These are phyloP conservation scores for Fragum fragum DNA, from an alignment of 2,888 invertebrate species.

Conservation along the genomic window DNA sequence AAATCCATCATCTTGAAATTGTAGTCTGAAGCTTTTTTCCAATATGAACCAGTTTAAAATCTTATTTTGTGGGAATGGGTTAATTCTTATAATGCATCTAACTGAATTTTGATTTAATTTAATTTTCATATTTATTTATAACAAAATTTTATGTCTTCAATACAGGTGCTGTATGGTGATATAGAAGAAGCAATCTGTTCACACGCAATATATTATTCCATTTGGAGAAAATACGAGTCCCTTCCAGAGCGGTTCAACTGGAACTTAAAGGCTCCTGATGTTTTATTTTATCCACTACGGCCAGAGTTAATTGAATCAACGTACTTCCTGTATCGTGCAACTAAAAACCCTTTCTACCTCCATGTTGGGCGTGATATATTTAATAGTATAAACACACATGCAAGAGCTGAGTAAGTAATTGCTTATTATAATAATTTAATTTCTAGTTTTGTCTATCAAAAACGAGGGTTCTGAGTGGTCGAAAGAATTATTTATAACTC, in stretches of 20 bases:
- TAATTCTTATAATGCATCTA: too few species aligned
- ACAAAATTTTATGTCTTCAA: conserved; percentile 13
- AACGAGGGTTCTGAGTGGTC: too few species aligned
- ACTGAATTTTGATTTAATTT: too few species aligned
- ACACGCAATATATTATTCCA: conserved; percentile 89
- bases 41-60: too few species aligned
- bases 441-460: too few species aligned
- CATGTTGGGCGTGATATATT: conserved; percentile 90
- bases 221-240: conserved; percentile 89
- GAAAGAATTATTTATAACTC: too few species aligned
- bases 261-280: conserved; percentile 87
- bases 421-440: too few species aligned
- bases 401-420: conserved; percentile 87
- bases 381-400: conserved; percentile 88
- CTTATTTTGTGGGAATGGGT: too few species aligned
- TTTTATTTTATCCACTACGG: conserved; percentile 90
- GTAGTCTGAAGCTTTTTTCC: too few species aligned
- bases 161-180: conserved; percentile 89
- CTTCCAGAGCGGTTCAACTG: conserved; percentile 88
- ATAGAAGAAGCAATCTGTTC: conserved; percentile 90
- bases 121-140: too few species aligned
- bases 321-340: conserved; percentile 90
- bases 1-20: too few species aligned
- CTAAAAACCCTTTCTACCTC: conserved; percentile 90
- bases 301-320: conserved; percentile 90